Conservation (phyloP, 2,888 invertebrate genomes). For the Diaperis boleti region DNA sequence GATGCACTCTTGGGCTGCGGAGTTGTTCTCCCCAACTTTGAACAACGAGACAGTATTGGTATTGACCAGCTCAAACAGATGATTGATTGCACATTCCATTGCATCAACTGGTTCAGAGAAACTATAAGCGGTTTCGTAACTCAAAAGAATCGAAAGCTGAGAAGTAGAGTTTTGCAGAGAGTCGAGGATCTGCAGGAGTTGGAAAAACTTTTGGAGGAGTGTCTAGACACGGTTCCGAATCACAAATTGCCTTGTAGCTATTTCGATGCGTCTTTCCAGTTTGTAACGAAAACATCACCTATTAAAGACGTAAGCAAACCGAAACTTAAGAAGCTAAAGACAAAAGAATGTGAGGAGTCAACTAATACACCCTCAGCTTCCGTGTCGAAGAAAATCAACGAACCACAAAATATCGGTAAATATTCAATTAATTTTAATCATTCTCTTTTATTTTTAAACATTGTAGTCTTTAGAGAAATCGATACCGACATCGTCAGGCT, state of each 20-base stretch:
- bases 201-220: constrained; percentile 67
- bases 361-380: constrained; percentile 39
- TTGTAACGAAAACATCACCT: constrained; percentile 27
- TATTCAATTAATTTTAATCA: too few species aligned
- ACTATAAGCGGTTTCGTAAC: constrained; percentile 79
- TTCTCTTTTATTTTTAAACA: too few species aligned
- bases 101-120: constrained; percentile 86
- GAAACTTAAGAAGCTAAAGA: constrained; percentile 57
- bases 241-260: constrained; percentile 58
- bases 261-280: not conserved
- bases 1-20: constrained; percentile 88
- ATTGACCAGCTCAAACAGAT: constrained; percentile 67
- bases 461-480: constrained; percentile 68
- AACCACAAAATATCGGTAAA: too few species aligned
- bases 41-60: constrained; percentile 71
- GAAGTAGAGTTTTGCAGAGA: constrained; percentile 69
- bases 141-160: constrained; percentile 71
- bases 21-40: constrained; percentile 76
- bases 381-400: constrained; percentile 3
- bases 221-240: constrained; percentile 64
- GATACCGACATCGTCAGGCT: constrained; percentile 75
- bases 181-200: constrained; percentile 67
- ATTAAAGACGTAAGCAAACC: constrained; percentile 45
- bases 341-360: constrained; percentile 47
- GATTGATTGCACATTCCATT: constrained; percentile 78